These are phyloP conservation scores for Rhagonycha lutea DNA, from an alignment of 2,888 invertebrate genomes.

Conservation along the genomic window DNA sequence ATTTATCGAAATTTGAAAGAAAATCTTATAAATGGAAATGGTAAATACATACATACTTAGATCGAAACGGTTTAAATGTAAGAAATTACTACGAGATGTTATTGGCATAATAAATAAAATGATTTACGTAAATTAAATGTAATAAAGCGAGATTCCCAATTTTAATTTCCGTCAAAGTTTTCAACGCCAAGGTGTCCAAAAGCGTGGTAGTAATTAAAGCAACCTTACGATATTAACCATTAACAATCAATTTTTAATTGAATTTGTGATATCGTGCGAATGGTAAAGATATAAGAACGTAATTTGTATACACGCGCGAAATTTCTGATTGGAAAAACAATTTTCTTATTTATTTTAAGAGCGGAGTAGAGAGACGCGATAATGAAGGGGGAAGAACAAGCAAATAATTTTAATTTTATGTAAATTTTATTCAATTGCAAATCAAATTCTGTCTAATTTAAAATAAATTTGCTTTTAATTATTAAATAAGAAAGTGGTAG, in stretches of 20 bases:
- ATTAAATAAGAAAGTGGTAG: neutral
- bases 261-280: no score
- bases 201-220: neutral
- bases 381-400: neutral
- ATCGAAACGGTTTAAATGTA: no score
- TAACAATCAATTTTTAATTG: neutral
- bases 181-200: neutral
- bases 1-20: neutral
- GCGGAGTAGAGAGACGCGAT: neutral
- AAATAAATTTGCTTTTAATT: neutral
- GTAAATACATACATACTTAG: neutral
- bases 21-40: neutral
- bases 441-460: neutral
- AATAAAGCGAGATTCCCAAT: neutral
- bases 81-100: no score
- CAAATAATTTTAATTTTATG: neutral
- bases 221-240: neutral
- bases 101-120: no score
- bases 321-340: neutral
- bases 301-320: no score
- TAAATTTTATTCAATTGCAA: neutral
- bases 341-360: neutral
- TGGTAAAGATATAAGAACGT: no score
- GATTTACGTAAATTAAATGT: neutral
- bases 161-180: neutral